Evolutionary conservation across 2,797 vertebrate genomes (phyloP), one percentile per base, ranked within the genome.

Genomic region (Hafferia zeledoni): DNA sequence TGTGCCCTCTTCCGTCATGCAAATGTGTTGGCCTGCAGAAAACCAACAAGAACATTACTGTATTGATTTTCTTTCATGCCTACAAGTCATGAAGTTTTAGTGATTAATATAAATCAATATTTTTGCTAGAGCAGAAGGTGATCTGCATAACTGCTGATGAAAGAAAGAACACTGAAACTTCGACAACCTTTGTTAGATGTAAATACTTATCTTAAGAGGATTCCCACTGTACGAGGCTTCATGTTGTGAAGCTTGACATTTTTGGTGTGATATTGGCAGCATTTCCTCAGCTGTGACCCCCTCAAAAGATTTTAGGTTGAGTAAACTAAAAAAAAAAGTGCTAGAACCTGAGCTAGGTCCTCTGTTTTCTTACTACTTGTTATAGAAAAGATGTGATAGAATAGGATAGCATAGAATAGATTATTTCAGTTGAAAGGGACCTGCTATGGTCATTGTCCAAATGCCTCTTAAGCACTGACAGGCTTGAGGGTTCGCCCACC

Each of bases 61-160:
- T 78, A 91, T 95, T 93, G 70, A 27, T 96, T 96, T 97, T 83
- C 74, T 84, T 70, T 89, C 87, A 43, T 87, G 70, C 61, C 94
- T 86, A 39, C 59, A 95, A 96, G 87, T 76, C 76, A 84, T 93
- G 91, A 93, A 63, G 67, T 93, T 93, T 96, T 75, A 7, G 23
- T 88, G 82, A 95, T 92, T 95, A 92, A 96, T 95, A 75, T 83
- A 87, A 95, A 93, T 89, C 94, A 86, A 76, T 78, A 81, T 89
- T 90, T 86, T 70, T 69, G 72, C 49, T 92, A 90, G 50, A 82
- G 69, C 23, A 15, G 69, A 84, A 85, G 78, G 77, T 83, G 89
- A 95, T 95, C 88, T 97, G 71, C 44, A 15, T 97, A 97, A 94
- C 72, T 97, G 69, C 80, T 94, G 88, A 74, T 90, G 88, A 93